phyloP scores from a whole-genome alignment of 2,113 vertebrate genomes.

The Microtus ochrogaster region DNA sequence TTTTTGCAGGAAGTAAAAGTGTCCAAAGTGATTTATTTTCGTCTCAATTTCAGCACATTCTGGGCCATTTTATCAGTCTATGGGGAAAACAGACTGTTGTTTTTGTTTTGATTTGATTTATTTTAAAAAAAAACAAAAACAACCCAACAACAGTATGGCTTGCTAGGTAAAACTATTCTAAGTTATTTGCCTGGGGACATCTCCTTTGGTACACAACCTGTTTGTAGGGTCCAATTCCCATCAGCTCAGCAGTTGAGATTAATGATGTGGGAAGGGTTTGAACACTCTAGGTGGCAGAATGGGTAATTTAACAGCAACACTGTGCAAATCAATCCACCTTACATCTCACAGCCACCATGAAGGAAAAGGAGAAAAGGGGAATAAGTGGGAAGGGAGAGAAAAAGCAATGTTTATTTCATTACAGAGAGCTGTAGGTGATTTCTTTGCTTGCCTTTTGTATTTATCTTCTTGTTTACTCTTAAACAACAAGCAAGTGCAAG shows the following conservation, averaged over 20 bases:
- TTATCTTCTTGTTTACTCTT: conserved; percentile 34
- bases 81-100: conserved; percentile 42
- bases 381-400: not conserved
- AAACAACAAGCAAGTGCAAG: not conserved
- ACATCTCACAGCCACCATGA: not conserved
- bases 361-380: not conserved
- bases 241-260: conserved; percentile 59
- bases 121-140: not conserved
- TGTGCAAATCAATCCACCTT: conserved; percentile 51
- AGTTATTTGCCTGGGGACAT: not conserved
- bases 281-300: conserved; percentile 43
- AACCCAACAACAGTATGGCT: not conserved
- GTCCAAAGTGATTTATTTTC: conserved; percentile 65
- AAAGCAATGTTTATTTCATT: conserved; percentile 21
- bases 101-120: conserved; percentile 56
- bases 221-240: conserved; percentile 54
- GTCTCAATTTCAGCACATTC: conserved; percentile 43
- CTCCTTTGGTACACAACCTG: conserved; percentile 37
- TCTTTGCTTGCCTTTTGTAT: not conserved
- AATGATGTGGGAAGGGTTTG: conserved; percentile 37
- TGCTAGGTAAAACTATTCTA: conserved; percentile 54
- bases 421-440: not conserved
- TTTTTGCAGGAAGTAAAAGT: conserved; percentile 45
- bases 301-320: conserved; percentile 49
- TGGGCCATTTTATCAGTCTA: conserved; percentile 38